phyloP scores from a whole-genome alignment of 2,113 vertebrate species.

The Conger conger region DNA sequence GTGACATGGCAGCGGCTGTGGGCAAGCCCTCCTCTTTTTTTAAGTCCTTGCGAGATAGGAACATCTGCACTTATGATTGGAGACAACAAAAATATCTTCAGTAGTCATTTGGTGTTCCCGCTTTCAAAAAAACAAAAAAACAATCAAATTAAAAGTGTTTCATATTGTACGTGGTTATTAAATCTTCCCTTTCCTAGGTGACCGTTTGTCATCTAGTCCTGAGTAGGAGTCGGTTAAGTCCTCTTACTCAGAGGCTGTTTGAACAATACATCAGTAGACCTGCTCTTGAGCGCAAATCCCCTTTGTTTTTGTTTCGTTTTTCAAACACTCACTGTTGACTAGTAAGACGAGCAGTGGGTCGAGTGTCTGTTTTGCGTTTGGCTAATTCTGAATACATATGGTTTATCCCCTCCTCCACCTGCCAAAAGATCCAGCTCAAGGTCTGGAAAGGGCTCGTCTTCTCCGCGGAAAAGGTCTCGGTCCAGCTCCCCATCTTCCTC shows the following conservation, averaged over 20 bases:
- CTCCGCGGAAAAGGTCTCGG: slow-evolving; percentile 87
- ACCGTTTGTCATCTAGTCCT: background rate
- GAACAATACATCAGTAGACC: background rate
- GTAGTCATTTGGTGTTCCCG: background rate
- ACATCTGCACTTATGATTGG: background rate
- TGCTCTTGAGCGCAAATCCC: background rate
- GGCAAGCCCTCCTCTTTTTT: slow-evolving; percentile 45
- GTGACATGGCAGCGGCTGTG: slow-evolving; percentile 48
- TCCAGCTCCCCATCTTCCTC: slow-evolving; percentile 90
- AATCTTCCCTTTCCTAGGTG: no score
- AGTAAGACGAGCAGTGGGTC: background rate
- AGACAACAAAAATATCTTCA: background rate
- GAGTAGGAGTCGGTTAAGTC: background rate
- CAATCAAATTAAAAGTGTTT: background rate
- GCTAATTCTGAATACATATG: slow-evolving; percentile 72
- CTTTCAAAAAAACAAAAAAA: background rate
- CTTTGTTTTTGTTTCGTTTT: background rate
- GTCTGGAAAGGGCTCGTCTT: slow-evolving; percentile 93
- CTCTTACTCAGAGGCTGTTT: background rate
- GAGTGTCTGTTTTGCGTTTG: slow-evolving; percentile 14
- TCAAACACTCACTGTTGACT: background rate
- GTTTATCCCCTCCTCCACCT: slow-evolving; percentile 82
- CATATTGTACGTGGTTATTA: background rate
- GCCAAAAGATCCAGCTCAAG: slow-evolving; percentile 99
- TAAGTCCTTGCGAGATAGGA: slow-evolving; percentile 41